Base-by-base conservation (phyloP, 2,888 invertebrate species). In the Drosophila sordidula region DNA sequence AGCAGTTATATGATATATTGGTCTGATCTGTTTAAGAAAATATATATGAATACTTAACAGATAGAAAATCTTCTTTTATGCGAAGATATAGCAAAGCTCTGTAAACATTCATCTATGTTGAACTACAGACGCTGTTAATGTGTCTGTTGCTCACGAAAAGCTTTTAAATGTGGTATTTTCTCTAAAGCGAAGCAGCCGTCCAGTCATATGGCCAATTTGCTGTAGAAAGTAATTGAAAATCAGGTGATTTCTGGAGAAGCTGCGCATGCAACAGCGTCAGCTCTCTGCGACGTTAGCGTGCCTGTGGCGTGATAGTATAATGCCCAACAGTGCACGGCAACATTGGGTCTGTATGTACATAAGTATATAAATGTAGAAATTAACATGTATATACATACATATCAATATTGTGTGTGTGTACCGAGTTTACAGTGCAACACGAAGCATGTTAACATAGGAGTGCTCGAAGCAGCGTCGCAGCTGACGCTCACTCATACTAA, bases 191-290 rank as follows among this genome's bases (percentile, higher is more conserved):
- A 62, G 55, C 58, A 65, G 47, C 64, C 52, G 52, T 22, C 41
- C 22, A 51, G 55, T 56, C 58, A 39, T 29, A 39, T 54, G 25
- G 52, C 50, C 32, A 44, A 61, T 55, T 52, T 67, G 9, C 46
- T 57, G 50, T 68, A 54, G 57, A 65, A 77, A 79, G 80, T 89
- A 79, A 85, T 74, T 75, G 67, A 82, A 90, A 87, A 90, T 90
- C 90, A 90, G 90, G 91, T 90, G 90, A 90, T 91, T 89, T 87
- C 77, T 83, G 78, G 80, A 71, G 64, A 61, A 72, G 80, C 75
- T 86, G 67, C 58, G 50, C 62, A 49, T 67, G 56, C 64, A 59
- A 52, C 54, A 63, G 63, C 63, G 70, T 78, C 70, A 71, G 74
- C 75, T 65, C 58, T 69, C 59, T 47, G 57, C 47, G 47, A 42